phyloP scores from a whole-genome alignment of 2,888 invertebrate species.

The Rhamphomyia laevipes region DNA sequence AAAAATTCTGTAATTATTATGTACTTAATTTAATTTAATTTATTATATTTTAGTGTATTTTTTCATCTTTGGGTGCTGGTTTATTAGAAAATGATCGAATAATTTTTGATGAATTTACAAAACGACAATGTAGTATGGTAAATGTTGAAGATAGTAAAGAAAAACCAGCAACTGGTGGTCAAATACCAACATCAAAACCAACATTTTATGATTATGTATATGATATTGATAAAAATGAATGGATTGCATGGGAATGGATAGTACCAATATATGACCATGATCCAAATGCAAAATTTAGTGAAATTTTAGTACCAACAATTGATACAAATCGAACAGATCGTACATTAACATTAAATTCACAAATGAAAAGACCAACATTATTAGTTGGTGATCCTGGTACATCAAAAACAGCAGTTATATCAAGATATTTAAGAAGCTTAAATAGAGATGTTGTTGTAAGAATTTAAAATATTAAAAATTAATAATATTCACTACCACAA shows the following conservation, averaged over 20 bases:
- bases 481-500: not conserved
- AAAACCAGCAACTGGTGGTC: slow-evolving; percentile 53
- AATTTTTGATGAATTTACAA: slow-evolving; percentile 70
- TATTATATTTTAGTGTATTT: slow-evolving; percentile 48
- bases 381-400: slow-evolving; percentile 87
- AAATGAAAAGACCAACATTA: slow-evolving; percentile 66
- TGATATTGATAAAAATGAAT: slow-evolving; percentile 50
- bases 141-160: slow-evolving; percentile 51
- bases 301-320: slow-evolving; percentile 81
- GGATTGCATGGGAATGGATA: slow-evolving; percentile 79
- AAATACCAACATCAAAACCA: slow-evolving; percentile 58
- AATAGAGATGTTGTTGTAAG: slow-evolving; percentile 56
- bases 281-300: slow-evolving; percentile 54
- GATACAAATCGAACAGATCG: slow-evolving; percentile 75
- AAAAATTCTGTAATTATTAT: too few species aligned
- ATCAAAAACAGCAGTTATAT: slow-evolving; percentile 82
- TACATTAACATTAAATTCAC: slow-evolving; percentile 47
- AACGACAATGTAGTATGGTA: slow-evolving; percentile 51
- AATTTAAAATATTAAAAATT: slow-evolving; percentile 12
- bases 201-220: slow-evolving; percentile 75
- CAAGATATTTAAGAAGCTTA: slow-evolving; percentile 63
- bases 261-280: slow-evolving; percentile 69
- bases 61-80: slow-evolving; percentile 75
- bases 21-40: not conserved
- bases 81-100: slow-evolving; percentile 54